Percentiles rank a stretch among this genome's conserved stretches.
Conservation (phyloP, 2,888 invertebrate species). For the Vandiemenella viatica region DNA sequence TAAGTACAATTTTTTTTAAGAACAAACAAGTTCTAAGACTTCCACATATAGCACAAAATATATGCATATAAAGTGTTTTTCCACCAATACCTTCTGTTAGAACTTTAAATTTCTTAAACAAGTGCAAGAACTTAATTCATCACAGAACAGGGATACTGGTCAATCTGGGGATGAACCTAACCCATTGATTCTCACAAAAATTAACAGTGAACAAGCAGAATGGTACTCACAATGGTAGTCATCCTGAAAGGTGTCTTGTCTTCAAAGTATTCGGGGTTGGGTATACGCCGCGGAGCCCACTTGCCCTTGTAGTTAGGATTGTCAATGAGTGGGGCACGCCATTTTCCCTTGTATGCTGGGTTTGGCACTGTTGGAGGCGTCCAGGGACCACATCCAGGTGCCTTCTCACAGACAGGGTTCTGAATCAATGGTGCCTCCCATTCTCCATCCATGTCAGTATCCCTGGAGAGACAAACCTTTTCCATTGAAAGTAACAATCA, state of each 20-base stretch:
- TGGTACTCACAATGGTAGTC: constrained; percentile 69
- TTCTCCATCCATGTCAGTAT: constrained; percentile 94
- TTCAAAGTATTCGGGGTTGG: constrained; percentile 86
- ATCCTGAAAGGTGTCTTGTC: constrained; percentile 81
- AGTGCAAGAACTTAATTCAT: too few species aligned
- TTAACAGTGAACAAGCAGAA: constrained; percentile 2
- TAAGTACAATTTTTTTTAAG: too few species aligned
- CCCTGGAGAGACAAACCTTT: too few species aligned
- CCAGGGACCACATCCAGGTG: constrained; percentile 87
- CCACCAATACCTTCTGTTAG: too few species aligned
- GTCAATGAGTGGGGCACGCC: constrained; percentile 76
- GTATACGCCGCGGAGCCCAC: constrained; percentile 76
- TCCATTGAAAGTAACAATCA: too few species aligned
- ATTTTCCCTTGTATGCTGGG: constrained; percentile 83
- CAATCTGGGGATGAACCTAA: too few species aligned
- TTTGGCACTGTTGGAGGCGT: constrained; percentile 69
- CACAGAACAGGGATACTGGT: too few species aligned
- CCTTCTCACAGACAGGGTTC: constrained; percentile 69
- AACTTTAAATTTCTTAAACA: too few species aligned
- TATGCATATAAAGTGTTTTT: too few species aligned
- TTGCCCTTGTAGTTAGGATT: constrained; percentile 93
- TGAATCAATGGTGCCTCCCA: constrained; percentile 92
- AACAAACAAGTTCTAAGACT: too few species aligned
- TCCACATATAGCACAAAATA: too few species aligned
- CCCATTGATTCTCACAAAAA: too few species aligned